Conservation (phyloP, 2,888 invertebrate genomes). For the Microdon myrmicae region DNA sequence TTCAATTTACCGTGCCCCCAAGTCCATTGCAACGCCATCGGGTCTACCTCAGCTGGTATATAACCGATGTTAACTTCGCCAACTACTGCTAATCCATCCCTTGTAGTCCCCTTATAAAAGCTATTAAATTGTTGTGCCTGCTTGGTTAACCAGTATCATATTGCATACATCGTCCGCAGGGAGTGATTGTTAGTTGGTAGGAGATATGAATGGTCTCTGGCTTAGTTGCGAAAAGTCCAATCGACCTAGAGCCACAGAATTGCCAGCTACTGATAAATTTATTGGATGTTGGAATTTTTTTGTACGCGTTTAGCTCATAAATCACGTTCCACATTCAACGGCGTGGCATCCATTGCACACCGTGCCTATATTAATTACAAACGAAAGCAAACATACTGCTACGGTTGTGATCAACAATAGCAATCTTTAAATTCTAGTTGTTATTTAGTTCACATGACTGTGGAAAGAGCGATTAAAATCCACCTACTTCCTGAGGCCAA, state of each 20-base stretch:
- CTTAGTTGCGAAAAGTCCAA: conserved; percentile 27
- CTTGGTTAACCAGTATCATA: conserved; percentile 32
- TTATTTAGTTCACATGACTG: conserved; percentile 22
- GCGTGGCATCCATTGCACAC: conserved; percentile 37
- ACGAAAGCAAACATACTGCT: conserved; percentile 19
- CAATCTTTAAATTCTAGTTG: conserved; percentile 25
- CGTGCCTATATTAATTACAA: conserved; percentile 31
- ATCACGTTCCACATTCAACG: conserved; percentile 41
- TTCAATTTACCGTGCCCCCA: conserved; percentile 27
- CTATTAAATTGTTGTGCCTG: too few species aligned
- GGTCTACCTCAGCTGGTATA: conserved; percentile 28
- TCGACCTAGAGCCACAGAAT: conserved; percentile 48
- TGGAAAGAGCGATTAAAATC: conserved; percentile 32
- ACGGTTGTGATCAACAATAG: conserved; percentile 3
- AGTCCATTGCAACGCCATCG: conserved; percentile 16
- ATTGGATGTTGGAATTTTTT: conserved; percentile 14
- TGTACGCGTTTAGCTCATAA: conserved; percentile 37
- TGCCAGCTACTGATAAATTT: conserved; percentile 32
- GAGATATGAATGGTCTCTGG: conserved; percentile 24
- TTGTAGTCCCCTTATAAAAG: background rate
- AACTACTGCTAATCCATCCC: conserved; percentile 2
- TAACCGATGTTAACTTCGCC: background rate
- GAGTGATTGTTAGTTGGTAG: too few species aligned
- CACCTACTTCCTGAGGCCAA: conserved; percentile 19
- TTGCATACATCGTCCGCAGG: too few species aligned